These are phyloP conservation scores for Silurus glanis DNA, from an alignment of 2,113 vertebrate genomes.

Conservation along the genomic window DNA sequence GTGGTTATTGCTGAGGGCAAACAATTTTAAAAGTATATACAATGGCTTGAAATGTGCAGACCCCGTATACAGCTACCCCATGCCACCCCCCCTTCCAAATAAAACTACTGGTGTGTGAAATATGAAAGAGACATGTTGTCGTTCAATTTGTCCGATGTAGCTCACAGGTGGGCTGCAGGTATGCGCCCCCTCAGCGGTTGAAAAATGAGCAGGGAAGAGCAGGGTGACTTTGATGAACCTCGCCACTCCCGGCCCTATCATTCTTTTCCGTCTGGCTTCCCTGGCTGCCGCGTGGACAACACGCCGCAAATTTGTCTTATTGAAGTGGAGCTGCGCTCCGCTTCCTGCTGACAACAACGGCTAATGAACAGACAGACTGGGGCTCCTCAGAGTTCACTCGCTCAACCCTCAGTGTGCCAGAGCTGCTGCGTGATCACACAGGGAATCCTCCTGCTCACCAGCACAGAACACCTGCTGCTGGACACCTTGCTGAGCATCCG, in stretches of 20 bases:
- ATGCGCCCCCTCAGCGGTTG: constrained; percentile 90
- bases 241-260: constrained; percentile 82
- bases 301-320: constrained; percentile 90
- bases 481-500: constrained; percentile 20
- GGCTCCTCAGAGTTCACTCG: constrained; percentile 59
- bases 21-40: constrained; percentile 69
- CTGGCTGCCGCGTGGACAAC: constrained; percentile 73
- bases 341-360: constrained; percentile 66
- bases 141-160: constrained; percentile 90
- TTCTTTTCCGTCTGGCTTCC: constrained; percentile 99
- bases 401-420: constrained; percentile 37
- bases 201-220: constrained; percentile 92
- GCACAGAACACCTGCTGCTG: constrained; percentile 19
- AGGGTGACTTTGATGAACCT: constrained; percentile 99
- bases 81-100: constrained; percentile 57
- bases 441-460: constrained; percentile 24
- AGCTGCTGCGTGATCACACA: constrained; percentile 37
- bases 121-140: constrained; percentile 95
- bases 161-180: constrained; percentile 93
- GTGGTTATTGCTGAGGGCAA: constrained; percentile 60
- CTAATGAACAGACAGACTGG: constrained; percentile 54
- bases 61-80: constrained; percentile 69
- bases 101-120: constrained; percentile 95
- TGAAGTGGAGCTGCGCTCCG: constrained; percentile 85
- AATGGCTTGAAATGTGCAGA: constrained; percentile 71